Conservation (phyloP, 2,797 vertebrate species). For the Sciurus carolinensis region DNA sequence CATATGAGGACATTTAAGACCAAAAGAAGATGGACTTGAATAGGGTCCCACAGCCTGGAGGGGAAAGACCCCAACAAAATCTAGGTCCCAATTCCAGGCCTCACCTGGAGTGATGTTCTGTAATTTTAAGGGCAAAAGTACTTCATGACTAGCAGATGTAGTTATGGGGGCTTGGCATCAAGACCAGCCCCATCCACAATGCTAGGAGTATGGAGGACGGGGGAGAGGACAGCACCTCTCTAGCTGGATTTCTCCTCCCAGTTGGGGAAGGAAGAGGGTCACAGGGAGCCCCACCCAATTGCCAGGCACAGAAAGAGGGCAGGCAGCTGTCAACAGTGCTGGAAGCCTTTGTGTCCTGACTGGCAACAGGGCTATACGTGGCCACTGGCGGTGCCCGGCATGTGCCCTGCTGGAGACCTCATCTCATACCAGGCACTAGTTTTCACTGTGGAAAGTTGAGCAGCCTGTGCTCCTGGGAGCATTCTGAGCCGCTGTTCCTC, state of each 20-base stretch:
- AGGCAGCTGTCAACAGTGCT: too few species aligned
- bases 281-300: too few species aligned
- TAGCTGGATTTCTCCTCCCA: neutral
- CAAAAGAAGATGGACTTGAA: neutral
- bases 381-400: accelerated
- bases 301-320: neutral
- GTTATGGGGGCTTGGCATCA: neutral
- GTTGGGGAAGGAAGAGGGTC: neutral
- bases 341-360: neutral
- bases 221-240: neutral
- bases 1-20: neutral
- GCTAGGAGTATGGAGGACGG: accelerated
- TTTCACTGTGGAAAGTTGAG: neutral
- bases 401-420: neutral
- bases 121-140: neutral
- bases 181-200: neutral
- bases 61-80: accelerated
- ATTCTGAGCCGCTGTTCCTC: neutral
- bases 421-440: accelerated
- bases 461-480: neutral
- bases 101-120: neutral
- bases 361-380: neutral
- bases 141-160: too few species aligned
- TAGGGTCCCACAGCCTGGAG: neutral
- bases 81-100: neutral